Percentiles rank a stretch among this genome's conserved stretches.
phyloP scores from a whole-genome alignment of 2,797 vertebrate species.

The Salmo trutta region DNA sequence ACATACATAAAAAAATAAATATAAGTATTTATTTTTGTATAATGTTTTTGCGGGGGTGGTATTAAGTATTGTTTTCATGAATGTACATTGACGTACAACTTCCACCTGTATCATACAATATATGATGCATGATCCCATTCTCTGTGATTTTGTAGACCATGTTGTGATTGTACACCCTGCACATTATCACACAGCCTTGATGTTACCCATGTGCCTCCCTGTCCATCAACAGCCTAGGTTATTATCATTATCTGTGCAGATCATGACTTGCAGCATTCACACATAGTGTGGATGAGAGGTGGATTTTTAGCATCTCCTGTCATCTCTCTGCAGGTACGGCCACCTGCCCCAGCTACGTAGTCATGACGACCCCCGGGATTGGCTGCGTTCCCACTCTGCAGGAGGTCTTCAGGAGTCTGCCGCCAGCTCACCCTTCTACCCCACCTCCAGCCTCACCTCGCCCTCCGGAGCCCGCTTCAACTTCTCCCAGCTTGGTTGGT shows the following conservation, averaged over 20 bases:
- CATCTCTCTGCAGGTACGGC: slow-evolving; percentile 72
- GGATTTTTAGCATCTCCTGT: slow-evolving; percentile 3
- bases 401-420: slow-evolving; percentile 80
- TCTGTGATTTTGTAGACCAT: neutral
- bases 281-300: neutral
- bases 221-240: too few relatives aligned
- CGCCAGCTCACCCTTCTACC: slow-evolving; percentile 78
- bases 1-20: too few relatives aligned
- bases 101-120: neutral
- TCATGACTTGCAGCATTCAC: neutral
- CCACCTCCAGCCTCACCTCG: slow-evolving; percentile 78
- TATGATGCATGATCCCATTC: neutral
- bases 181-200: too few relatives aligned
- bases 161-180: neutral
- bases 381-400: slow-evolving; percentile 83
- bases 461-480: slow-evolving; percentile 83
- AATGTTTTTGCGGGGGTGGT: neutral
- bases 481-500: slow-evolving; percentile 82
- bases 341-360: slow-evolving; percentile 80
- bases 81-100: too few relatives aligned
- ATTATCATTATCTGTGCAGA: too few relatives aligned
- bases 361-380: slow-evolving; percentile 85
- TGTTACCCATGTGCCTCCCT: too few relatives aligned
- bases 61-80: neutral
- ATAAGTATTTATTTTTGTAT: too few relatives aligned